phyloP scores from a whole-genome alignment of 2,888 invertebrate genomes.

The Callyntrura sp. region DNA sequence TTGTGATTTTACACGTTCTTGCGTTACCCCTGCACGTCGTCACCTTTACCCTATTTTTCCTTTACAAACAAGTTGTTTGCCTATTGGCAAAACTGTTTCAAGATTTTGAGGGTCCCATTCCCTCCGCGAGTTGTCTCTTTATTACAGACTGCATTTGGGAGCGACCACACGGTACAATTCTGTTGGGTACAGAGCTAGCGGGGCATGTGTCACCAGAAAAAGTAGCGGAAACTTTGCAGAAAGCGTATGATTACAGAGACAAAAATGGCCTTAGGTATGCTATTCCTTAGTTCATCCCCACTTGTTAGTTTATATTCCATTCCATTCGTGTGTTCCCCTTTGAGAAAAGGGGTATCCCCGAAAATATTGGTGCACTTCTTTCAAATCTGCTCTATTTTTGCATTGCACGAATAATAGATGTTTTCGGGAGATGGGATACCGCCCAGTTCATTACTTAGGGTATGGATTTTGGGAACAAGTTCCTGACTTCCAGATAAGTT shows the following conservation, averaged over 20 bases:
- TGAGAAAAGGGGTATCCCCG: no score
- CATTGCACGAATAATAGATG: not conserved
- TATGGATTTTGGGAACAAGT: conserved; percentile 58
- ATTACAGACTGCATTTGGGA: not conserved
- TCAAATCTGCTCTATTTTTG: no score
- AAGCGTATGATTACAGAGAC: conserved; percentile 23
- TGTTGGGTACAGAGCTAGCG: conserved; percentile 11
- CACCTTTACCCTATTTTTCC: no score
- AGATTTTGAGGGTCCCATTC: not conserved
- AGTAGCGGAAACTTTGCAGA: not conserved
- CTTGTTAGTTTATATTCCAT: no score
- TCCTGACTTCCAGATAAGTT: not conserved
- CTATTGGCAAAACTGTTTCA: not conserved
- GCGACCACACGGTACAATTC: not conserved
- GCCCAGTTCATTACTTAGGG: conserved; percentile 27
- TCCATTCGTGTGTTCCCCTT: no score
- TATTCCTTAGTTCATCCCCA: no score
- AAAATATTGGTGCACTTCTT: no score
- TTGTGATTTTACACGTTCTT: not conserved
- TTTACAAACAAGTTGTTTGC: not conserved
- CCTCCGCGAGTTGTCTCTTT: not conserved
- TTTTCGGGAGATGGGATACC: conserved; percentile 43
- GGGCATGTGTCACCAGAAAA: not conserved
- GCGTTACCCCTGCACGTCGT: not conserved
- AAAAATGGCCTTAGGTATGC: not conserved